Evolutionary conservation across 2,888 invertebrate genomes (phyloP).

Genomic region (Stenodema calcarata): DNA sequence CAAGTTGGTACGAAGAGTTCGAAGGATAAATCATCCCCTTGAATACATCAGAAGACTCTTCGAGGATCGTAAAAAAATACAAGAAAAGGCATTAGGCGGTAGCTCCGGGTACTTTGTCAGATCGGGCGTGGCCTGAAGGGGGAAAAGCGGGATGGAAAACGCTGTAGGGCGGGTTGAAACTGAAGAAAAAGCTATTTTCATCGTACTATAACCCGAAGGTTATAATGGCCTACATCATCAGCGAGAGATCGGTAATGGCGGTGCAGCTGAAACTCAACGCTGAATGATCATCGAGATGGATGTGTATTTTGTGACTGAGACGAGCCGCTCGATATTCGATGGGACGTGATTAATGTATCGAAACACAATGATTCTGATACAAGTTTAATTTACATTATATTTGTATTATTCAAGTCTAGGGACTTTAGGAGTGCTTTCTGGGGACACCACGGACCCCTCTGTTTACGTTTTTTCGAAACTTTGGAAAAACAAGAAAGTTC

Average conservation of each 20-base stretch:
- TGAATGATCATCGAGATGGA: too few relatives aligned
- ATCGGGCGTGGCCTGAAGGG: slow-evolving; percentile 5
- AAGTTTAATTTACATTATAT: too few relatives aligned
- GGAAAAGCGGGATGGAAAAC: background rate
- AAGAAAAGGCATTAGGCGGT: slow-evolving; percentile 28
- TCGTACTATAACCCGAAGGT: background rate
- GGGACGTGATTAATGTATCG: too few relatives aligned
- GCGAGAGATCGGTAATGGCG: too few relatives aligned
- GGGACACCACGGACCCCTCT: too few relatives aligned
- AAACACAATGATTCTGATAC: too few relatives aligned
- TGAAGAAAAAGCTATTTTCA: background rate
- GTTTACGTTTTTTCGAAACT: too few relatives aligned
- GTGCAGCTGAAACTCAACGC: background rate
- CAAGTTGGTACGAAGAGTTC: slow-evolving; percentile 16
- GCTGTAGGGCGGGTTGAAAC: background rate
- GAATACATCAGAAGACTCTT: background rate
- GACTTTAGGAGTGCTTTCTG: too few relatives aligned
- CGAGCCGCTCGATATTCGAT: too few relatives aligned
- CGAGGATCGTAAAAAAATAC: slow-evolving; percentile 16
- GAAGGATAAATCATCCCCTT: slow-evolving; percentile 9
- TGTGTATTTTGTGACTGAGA: too few relatives aligned
- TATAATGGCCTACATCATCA: slow-evolving; percentile 7
- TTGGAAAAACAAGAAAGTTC: too few relatives aligned
- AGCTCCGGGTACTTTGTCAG: slow-evolving; percentile 33
- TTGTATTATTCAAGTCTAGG: too few relatives aligned